Evolutionary conservation across 2,113 vertebrate genomes (phyloP), one percentile per base, ranked within the genome.

Genomic region (Malaclemys terrapin): DNA sequence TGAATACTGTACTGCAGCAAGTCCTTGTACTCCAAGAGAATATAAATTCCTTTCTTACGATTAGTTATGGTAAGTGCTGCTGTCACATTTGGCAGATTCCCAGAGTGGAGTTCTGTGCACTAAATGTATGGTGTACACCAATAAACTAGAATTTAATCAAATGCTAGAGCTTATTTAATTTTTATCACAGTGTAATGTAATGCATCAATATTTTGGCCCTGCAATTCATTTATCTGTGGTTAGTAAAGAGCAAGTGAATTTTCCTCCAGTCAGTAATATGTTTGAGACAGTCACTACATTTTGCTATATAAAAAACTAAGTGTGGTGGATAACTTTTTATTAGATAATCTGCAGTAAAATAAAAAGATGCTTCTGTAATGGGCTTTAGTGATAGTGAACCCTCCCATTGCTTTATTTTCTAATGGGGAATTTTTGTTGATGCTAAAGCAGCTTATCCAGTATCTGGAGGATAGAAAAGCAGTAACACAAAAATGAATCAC

Each of bases 1-100:
- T 94, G 82, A 89, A 84, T 81, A 79, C 16, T 91, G 82, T 62
- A 79, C 24, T 89, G 82, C 62, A 78, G 29, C 56, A 20, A 79
- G 50, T 11, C 3, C 83, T 87, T 89, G 3, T 52, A 69, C 20
- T 42, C 89, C 45, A 50, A 49, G 87, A 45, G 19, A 83, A 57
- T 82, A 47, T 80, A 62, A 45, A 75, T n/a, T 75, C 8, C 45
- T 54, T 85, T 65, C 17, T 3, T 12, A 52, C 20, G 65, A 69
- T 76, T 93, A 78, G 22, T 47, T 93, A 11, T 69, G 52, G 42
- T 76, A 85, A 89, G 2, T 54, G 78, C 14, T 95, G 20, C 52
- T 96, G 14, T 69, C 85, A 45, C 31, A 94, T 35, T 85, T 95
- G 79, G 38, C 82, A 86, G 38, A 10, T 89, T 91, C 45, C 81